phyloP scores from a whole-genome alignment of 2,888 invertebrate genomes.

The Drosophila rubida region DNA sequence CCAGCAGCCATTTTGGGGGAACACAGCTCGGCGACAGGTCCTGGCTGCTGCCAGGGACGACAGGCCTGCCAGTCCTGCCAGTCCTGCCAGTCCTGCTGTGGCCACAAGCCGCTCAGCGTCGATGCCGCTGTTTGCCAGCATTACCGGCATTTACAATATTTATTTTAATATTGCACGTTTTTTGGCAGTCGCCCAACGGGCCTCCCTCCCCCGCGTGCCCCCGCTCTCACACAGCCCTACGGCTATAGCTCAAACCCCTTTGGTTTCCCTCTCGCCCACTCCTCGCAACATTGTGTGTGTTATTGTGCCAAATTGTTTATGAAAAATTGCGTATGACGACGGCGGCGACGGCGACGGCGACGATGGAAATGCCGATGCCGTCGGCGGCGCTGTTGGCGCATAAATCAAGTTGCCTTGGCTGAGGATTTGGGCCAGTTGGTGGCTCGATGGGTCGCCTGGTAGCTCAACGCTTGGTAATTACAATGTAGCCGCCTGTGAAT shows the following conservation, averaged over 20 bases:
- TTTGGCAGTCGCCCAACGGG: conserved; percentile 47
- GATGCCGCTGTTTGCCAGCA: conserved; percentile 58
- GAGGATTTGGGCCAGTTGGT: conserved; percentile 72
- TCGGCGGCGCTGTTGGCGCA: conserved; percentile 67
- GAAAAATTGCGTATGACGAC: conserved; percentile 79
- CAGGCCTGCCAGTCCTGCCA: conserved; percentile 14
- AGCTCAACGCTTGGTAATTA: conserved; percentile 68
- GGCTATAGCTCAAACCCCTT: conserved; percentile 28
- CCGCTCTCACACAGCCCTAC: background rate
- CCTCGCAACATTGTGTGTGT: conserved; percentile 62
- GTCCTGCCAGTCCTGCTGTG: conserved; percentile 54
- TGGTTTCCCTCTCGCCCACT: background rate
- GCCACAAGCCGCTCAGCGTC: conserved; percentile 61
- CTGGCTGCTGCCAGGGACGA: conserved; percentile 28
- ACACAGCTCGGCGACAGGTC: conserved; percentile 18
- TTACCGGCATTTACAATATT: conserved; percentile 81
- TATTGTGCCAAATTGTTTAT: conserved; percentile 81
- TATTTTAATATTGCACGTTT: conserved; percentile 77
- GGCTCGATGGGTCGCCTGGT: conserved; percentile 31
- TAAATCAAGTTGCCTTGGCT: conserved; percentile 77
- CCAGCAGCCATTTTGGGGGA: conserved; percentile 50
- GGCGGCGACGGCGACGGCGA: conserved; percentile 16
- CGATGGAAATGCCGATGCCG: conserved; percentile 33
- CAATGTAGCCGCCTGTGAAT: conserved; percentile 81
- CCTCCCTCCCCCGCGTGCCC: background rate